Base-by-base conservation (phyloP, 2,797 vertebrate genomes). In the Sorex maritimensis region DNA sequence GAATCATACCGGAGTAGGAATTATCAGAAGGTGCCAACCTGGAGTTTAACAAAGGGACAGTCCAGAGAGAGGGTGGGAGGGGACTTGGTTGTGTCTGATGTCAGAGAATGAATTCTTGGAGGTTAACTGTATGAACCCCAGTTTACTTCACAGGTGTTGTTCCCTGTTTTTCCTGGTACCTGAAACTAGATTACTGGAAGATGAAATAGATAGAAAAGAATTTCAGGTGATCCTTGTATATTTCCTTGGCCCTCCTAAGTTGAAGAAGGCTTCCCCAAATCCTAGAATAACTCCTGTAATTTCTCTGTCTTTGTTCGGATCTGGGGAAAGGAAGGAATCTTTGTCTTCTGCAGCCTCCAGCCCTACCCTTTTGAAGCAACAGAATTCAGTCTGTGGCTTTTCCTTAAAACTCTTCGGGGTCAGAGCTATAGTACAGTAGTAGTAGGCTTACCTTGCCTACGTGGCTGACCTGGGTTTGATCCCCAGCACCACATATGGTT, bases 61-160 rank as follows among this genome's bases (percentile, higher is more conserved):
- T 12, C 15, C 6, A 75, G 81, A 84, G 79, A 26, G 38, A 7
- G 5, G 4, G 30, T 13, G 14, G 34, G n/a, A 10, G 34, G 26
- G 23, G 34, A 71, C 21, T 73, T 63, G 77, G 11, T 55, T 87
- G 0, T 90, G 63, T 24, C 81, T 79, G 14, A 61, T 61, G 65
- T 86, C 73, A 88, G 69, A 73, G 89, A 95, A 88, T 90, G 85
- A 92, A 65, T 89, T 87, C n/a, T 88, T 94, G 63, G 65, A 84
- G 28, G 78, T 93, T 95, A 96, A 81, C 81, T 13, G 49, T 81
- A 74, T 86, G 81, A 93, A 46, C 26, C 19, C 72, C 28, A 90
- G 75, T 55, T 74, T 68, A 81, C 49, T 65, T 41, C 63, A 38
- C 44, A 38, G 63, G 26, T 74, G 46, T 81, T 81, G 19, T 14